Evolutionary conservation across 53 echinoderm and acorn worm genomes (phyloP).

Genomic region (Holothuria leucospilota): DNA sequence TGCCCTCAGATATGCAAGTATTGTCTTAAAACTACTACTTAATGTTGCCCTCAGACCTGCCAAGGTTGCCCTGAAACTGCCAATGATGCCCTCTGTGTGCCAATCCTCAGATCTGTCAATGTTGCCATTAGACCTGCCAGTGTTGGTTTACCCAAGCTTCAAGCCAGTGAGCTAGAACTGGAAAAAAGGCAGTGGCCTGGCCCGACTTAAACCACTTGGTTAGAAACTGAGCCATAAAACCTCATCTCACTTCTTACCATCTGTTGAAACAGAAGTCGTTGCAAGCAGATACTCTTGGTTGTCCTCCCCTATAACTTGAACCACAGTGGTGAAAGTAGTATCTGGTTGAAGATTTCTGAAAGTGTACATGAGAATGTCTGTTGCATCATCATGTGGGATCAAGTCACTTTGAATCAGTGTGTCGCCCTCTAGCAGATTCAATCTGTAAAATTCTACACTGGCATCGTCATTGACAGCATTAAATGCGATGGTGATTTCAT

Average conservation of each 20-base stretch:
- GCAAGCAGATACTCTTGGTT: slow-evolving; percentile 26
- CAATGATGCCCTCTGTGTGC: too few relatives aligned
- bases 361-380: slow-evolving; percentile 19
- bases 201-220: too few relatives aligned
- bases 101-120: too few relatives aligned
- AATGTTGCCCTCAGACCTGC: too few relatives aligned
- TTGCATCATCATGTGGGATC: slow-evolving; percentile 21
- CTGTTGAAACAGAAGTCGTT: neutral
- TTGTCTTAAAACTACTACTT: too few relatives aligned
- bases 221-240: too few relatives aligned
- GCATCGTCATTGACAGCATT: slow-evolving; percentile 34
- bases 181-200: too few relatives aligned
- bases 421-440: slow-evolving; percentile 48
- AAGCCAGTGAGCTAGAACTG: too few relatives aligned
- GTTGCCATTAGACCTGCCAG: too few relatives aligned
- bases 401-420: slow-evolving; percentile 35
- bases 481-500: slow-evolving; percentile 41
- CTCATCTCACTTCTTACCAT: slow-evolving; percentile 19
- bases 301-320: slow-evolving; percentile 29
- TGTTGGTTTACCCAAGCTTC: too few relatives aligned
- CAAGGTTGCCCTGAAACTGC: too few relatives aligned
- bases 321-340: slow-evolving; percentile 26
- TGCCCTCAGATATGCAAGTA: too few relatives aligned
- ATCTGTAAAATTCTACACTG: slow-evolving; percentile 38
- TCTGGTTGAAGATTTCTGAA: slow-evolving; percentile 50